Base-by-base conservation (phyloP, 2,888 invertebrate species). In the Pseudolycoriella hygida region DNA sequence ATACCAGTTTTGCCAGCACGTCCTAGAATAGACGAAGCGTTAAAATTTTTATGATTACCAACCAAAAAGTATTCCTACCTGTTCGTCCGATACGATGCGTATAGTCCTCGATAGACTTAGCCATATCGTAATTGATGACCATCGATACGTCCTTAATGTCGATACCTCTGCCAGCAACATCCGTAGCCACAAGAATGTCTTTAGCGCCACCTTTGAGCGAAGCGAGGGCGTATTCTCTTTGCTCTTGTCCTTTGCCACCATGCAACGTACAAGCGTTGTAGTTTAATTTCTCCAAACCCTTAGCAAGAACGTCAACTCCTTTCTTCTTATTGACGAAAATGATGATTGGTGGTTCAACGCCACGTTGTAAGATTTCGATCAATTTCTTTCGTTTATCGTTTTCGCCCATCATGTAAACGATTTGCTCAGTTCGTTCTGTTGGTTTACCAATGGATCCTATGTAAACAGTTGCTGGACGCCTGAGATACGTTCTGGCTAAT, bases 241-340 rank as follows among this genome's bases (percentile, higher is more conserved):
- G 96, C 61, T 98, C 97, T 65, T 99, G 98, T 0, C 97, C 97
- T 74, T 99, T 99, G 57, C 98, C 98, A 69, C 98, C 98, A 60
- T 99, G 98, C 56, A 99, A 72, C 1, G 96, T 96, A 61, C 90
- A 90, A 3, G 97, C 90, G 64, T 89, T 94, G 74, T 87, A 92
- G 12, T 93, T 89, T 56, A 97, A 76, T 67, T 97, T 97, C 62
- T 96, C 94, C 60, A 98, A 70, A 39, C 96, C 93, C 64, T 93
- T 90, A 25, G 96, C 94, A 61, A 98, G 71, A 2, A 98, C 87
- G 64, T 98, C 98, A 1, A 96, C 98, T 48, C 97, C 97, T 67
- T 96, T 98, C 80, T 99, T 99, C 67, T 99, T 97, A 67, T 99
- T 99, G 57, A 99, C 98, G 65, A 99, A 99, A 58, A 99, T 96